These are phyloP conservation scores for Eurystomus gularis DNA, from an alignment of 2,113 vertebrate genomes.

Conservation along the genomic window DNA sequence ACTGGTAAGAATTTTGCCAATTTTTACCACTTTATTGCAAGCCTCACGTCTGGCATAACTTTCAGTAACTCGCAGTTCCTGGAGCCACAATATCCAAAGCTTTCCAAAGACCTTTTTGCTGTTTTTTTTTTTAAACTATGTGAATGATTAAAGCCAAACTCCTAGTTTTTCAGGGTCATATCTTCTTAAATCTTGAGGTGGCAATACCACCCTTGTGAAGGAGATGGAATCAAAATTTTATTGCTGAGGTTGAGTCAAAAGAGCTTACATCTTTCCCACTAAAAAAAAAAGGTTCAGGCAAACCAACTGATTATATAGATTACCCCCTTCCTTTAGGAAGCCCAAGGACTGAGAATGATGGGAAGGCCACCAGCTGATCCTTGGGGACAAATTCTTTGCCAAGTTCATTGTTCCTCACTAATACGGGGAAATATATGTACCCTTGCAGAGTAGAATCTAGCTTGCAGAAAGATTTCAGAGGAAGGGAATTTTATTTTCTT, in stretches of 20 bases:
- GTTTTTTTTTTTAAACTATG: neutral
- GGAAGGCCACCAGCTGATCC: neutral
- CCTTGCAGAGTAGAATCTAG: neutral
- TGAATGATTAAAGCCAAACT: neutral
- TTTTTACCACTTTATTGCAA: neutral
- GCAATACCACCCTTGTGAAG: neutral
- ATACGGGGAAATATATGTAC: accelerated
- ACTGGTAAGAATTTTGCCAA: neutral
- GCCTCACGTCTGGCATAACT: neutral
- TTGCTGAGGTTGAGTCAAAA: neutral
- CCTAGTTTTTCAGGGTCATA: neutral
- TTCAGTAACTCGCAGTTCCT: neutral
- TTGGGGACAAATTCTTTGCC: neutral
- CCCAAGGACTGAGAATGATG: neutral
- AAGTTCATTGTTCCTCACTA: neutral
- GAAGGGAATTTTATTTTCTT: neutral
- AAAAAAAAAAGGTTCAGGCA: neutral
- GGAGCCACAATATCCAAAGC: neutral
- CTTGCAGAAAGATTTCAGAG: neutral
- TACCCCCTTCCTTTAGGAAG: neutral
- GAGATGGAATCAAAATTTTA: neutral
- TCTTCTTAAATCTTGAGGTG: neutral
- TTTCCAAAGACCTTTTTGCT: neutral
- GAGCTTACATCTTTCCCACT: neutral
- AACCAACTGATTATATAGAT: neutral